These are phyloP conservation scores for Alethe diademata DNA, from an alignment of 2,113 vertebrate species.

Conservation along the genomic window DNA sequence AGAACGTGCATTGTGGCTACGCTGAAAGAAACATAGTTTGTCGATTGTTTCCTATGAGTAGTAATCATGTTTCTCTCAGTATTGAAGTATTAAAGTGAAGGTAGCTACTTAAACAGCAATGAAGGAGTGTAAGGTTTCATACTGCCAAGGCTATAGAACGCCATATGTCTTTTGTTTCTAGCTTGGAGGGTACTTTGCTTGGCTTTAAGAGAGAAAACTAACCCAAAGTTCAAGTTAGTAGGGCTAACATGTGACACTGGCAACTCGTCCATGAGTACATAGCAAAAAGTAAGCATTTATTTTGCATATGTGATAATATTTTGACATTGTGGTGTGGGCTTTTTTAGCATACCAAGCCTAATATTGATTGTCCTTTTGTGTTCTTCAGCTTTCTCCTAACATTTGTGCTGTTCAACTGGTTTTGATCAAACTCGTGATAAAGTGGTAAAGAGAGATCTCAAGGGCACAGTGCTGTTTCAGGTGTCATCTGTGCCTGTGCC, in stretches of 20 bases:
- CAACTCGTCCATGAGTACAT: fast-evolving
- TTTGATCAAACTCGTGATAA: not conserved
- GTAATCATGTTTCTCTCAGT: not conserved
- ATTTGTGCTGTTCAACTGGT: not conserved
- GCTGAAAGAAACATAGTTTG: not conserved
- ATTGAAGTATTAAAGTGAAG: not conserved
- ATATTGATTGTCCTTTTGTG: not conserved
- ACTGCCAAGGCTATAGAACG: not conserved
- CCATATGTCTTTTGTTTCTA: not conserved
- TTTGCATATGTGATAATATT: not conserved
- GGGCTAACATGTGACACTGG: not conserved
- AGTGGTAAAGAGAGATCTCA: not conserved
- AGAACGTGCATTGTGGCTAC: not conserved
- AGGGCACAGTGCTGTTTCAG: not conserved
- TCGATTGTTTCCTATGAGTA: not conserved
- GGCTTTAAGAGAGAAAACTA: not conserved
- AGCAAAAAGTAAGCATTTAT: not conserved
- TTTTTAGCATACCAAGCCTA: not conserved
- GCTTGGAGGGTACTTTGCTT: not conserved
- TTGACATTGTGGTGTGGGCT: not conserved
- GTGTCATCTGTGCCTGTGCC: not conserved
- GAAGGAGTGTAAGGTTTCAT: not conserved
- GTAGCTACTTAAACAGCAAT: not conserved
- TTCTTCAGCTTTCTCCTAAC: not conserved
- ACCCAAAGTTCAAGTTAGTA: not conserved